Percentiles rank a stretch among this genome's conserved stretches.
phyloP scores from a whole-genome alignment of 2,888 invertebrate species.

The Diabrotica balteata region DNA sequence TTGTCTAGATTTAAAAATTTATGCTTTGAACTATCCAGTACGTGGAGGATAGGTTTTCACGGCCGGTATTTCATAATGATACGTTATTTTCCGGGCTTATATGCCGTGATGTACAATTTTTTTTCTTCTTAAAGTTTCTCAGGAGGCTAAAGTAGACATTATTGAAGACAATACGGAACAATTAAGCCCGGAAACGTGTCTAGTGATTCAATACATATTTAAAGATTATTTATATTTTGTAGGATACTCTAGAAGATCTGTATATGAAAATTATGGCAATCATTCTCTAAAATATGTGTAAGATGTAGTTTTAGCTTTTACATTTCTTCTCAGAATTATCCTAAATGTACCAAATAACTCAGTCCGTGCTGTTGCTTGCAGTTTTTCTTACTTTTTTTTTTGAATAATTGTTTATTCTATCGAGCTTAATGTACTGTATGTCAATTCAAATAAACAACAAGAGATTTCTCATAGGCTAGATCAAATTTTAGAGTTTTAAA shows the following conservation, averaged over 20 bases:
- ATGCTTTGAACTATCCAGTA: no score
- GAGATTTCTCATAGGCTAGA: constrained; percentile 40
- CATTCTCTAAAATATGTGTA: constrained; percentile 15
- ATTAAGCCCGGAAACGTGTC: not conserved
- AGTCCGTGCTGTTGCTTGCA: constrained; percentile 38
- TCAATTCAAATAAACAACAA: constrained; percentile 57
- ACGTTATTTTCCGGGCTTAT: no score
- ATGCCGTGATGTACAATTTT: no score
- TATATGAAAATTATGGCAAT: constrained; percentile 11
- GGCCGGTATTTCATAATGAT: no score
- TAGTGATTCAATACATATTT: not conserved
- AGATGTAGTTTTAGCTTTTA: constrained; percentile 12
- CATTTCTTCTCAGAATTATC: constrained; percentile 14
- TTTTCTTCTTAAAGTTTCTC: no score
- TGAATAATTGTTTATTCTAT: constrained; percentile 43
- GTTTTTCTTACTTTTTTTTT: constrained; percentile 33
- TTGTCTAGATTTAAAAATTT: no score
- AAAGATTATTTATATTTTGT: constrained; percentile 1
- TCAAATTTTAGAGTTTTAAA: not conserved
- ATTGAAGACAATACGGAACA: not conserved
- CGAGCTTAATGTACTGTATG: constrained; percentile 61
- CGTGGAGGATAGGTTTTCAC: no score
- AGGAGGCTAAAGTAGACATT: no score
- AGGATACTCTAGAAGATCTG: constrained; percentile 1
- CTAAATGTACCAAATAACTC: constrained; percentile 40